These are phyloP conservation scores for Pangasius krempfi DNA, from an alignment of 2,797 vertebrate genomes.

Conservation along the genomic window DNA sequence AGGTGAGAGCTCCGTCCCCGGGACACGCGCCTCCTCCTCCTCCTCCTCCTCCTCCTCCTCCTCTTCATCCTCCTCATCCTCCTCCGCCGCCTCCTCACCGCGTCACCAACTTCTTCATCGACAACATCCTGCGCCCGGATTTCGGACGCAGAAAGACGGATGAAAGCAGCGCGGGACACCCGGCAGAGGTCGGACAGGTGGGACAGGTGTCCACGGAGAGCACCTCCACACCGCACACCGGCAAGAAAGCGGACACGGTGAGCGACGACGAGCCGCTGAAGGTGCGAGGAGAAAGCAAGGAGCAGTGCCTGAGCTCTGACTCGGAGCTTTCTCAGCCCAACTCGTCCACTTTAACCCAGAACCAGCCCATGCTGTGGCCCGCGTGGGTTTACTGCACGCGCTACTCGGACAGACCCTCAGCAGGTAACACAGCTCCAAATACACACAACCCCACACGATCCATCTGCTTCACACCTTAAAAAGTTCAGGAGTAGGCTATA, in stretches of 20 bases:
- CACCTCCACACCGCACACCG: constrained; percentile 81
- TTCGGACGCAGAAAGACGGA: constrained; percentile 91
- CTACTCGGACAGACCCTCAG: constrained; percentile 97
- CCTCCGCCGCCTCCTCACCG: constrained; percentile 79
- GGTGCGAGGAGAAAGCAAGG: constrained; percentile 80
- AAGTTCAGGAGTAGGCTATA: not conserved
- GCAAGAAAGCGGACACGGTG: constrained; percentile 79
- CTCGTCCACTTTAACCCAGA: constrained; percentile 59
- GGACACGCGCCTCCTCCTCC: constrained; percentile 70
- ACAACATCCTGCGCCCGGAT: constrained; percentile 94
- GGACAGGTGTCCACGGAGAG: constrained; percentile 79
- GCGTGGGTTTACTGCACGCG: constrained; percentile 99
- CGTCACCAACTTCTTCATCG: constrained; percentile 98
- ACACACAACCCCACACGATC: not conserved
- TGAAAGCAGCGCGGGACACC: constrained; percentile 74
- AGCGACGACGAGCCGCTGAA: constrained; percentile 84
- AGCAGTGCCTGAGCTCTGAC: constrained; percentile 94
- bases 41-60: constrained; percentile 71
- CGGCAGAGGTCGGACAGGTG: constrained; percentile 74
- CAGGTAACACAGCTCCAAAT: constrained; percentile 79
- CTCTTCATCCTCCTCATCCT: constrained; percentile 74
- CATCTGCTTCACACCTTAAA: no score
- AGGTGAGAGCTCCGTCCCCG: constrained; percentile 65
- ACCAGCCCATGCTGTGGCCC: constrained; percentile 94
- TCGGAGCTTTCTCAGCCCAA: constrained; percentile 94